Evolutionary conservation across 2,113 vertebrate species (phyloP).

Genomic region (Puffinus mauretanicus): DNA sequence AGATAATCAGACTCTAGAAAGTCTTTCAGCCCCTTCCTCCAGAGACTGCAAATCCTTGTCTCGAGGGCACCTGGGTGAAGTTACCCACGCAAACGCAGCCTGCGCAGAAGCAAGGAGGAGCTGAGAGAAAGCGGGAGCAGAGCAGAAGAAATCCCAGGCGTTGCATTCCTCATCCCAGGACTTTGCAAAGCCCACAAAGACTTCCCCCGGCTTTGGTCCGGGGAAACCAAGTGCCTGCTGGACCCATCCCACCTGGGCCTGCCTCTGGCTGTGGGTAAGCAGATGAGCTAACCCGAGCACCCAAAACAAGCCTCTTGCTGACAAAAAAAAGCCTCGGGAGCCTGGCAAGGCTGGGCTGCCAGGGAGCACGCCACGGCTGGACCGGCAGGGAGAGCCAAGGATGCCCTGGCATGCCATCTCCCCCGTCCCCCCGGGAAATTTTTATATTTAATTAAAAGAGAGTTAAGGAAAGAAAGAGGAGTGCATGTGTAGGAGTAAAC

Average conservation of each 20-base stretch:
- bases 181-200: background rate
- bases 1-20: background rate
- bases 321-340: background rate
- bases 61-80: background rate
- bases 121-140: background rate
- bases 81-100: background rate
- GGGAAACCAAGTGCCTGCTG: background rate
- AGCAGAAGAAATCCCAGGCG: background rate
- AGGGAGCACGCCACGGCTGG: background rate
- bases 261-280: background rate
- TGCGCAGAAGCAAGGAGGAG: background rate
- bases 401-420: background rate
- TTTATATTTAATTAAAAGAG: constrained; percentile 37
- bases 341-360: background rate
- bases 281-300: background rate
- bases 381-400: background rate
- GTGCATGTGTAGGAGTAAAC: constrained; percentile 5
- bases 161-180: background rate
- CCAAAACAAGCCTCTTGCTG: background rate
- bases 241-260: background rate
- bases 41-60: background rate
- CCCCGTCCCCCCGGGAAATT: background rate
- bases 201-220: background rate
- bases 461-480: background rate
- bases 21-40: background rate